Conservation (phyloP, 2,113 vertebrate species). For the Pan troglodytes region NHGRI_mPanTro3-v2.1_pri NC_072408.2:42569001-42569500, state of each 20-base stretch:
- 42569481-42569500: constrained; percentile 11
- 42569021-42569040: not conserved
- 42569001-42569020: not conserved
- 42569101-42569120: not conserved
- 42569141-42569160: not conserved
- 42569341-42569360: not conserved
- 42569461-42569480: not conserved
- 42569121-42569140: not conserved
- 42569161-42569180: too few species aligned
- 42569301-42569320: not conserved
- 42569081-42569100: not conserved
- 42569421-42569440: not conserved
- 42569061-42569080: not conserved
- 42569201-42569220: not conserved
- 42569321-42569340: constrained; percentile 25
- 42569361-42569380: constrained; percentile 9
- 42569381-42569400: not conserved
- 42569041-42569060: not conserved
- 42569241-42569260: not conserved
- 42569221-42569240: not conserved
- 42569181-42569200: not conserved
- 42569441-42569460: not conserved
- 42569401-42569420: not conserved
- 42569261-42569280: not conserved
- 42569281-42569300: not conserved